Evolutionary conservation across 37 sponge, comb jelly and placozoan species (phyloP).

Genomic region (Theonella swinhoei): DNA sequence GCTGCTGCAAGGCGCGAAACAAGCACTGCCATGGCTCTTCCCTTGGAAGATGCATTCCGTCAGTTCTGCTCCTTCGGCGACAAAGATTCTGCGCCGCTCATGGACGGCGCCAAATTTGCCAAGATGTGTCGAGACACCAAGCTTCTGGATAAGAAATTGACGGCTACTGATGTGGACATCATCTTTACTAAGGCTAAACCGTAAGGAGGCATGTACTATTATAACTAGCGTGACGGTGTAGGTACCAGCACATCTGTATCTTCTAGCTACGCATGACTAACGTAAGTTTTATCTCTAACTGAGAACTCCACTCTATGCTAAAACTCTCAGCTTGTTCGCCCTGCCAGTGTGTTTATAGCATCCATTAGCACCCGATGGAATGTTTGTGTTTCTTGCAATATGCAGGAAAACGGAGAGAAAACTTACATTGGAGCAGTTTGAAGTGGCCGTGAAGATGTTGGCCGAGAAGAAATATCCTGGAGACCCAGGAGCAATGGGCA

Average conservation of each 20-base stretch:
- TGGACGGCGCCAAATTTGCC: slow-evolving; percentile 89
- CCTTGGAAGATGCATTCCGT: slow-evolving; percentile 59
- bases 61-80: slow-evolving; percentile 67
- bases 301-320: too few species aligned
- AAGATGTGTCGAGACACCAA: slow-evolving; percentile 81
- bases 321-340: too few species aligned
- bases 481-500: slow-evolving; percentile 40
- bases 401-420: slow-evolving; percentile 88
- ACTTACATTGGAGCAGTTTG: slow-evolving; percentile 82
- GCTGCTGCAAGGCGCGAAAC: neutral
- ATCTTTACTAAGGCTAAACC: slow-evolving; percentile 76
- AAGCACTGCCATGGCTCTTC: neutral
- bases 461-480: slow-evolving; percentile 84
- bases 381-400: too few species aligned
- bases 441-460: slow-evolving; percentile 50
- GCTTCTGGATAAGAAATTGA: slow-evolving; percentile 78
- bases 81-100: slow-evolving; percentile 40
- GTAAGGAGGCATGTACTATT: slow-evolving; percentile 12
- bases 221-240: neutral
- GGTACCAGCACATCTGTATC: too few species aligned
- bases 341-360: neutral
- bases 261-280: too few species aligned
- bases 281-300: too few species aligned
- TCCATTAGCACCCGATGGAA: too few species aligned
- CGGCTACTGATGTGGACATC: slow-evolving; percentile 91